Percentiles rank a stretch among this genome's conserved stretches.
Evolutionary conservation across 2,888 invertebrate species (phyloP).

Genomic region (Aleiodes testaceus): DNA sequence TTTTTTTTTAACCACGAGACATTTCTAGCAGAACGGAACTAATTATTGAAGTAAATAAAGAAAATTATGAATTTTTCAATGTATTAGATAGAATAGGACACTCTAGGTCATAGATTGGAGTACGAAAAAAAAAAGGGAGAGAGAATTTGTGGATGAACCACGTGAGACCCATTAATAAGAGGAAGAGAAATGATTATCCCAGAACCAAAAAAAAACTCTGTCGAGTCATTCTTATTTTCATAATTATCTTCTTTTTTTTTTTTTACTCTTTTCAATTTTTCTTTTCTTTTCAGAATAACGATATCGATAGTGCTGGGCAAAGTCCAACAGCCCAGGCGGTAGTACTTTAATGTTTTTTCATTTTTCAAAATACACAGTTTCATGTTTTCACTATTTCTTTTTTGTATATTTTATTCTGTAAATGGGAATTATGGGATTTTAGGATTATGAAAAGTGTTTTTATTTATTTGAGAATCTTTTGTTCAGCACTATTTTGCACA

Average conservation of each 20-base stretch:
- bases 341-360: conserved; percentile 70
- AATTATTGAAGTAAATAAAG: conserved; percentile 11
- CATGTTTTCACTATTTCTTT: conserved; percentile 27
- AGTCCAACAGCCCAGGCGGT: conserved; percentile 73
- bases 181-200: conserved; percentile 30
- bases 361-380: conserved; percentile 39
- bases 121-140: conserved; percentile 17
- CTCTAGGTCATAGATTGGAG: conserved; percentile 47
- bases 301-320: conserved; percentile 73
- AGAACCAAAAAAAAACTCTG: conserved; percentile 18
- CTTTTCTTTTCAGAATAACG: conserved; percentile 72
- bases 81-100: conserved; percentile 46
- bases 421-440: neutral
- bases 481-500: conserved; percentile 37
- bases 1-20: conserved; percentile 27
- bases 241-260: conserved; percentile 67
- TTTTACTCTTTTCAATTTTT: conserved; percentile 69
- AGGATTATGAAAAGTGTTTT: neutral
- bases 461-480: conserved; percentile 12
- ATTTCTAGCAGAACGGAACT: conserved; percentile 27
- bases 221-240: conserved; percentile 50
- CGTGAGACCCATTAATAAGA: conserved; percentile 34
- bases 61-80: conserved; percentile 34
- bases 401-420: conserved; percentile 11
- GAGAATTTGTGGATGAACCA: conserved; percentile 31